Base-by-base conservation (phyloP, 1,140 invertebrate genomes). In the Papilio polytes region DNA sequence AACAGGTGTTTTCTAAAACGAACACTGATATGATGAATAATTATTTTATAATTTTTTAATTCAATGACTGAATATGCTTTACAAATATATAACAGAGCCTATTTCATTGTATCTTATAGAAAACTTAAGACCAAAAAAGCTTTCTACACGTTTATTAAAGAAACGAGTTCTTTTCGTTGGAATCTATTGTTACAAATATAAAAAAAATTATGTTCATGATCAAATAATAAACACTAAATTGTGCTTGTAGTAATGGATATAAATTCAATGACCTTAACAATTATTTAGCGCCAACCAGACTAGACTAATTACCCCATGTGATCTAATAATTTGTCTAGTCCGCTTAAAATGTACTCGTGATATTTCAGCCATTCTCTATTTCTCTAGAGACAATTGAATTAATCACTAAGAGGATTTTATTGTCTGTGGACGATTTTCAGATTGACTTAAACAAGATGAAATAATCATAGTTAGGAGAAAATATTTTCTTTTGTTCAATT, bases 231-330 rank as follows among this genome's bases (percentile, higher is more conserved):
- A 9, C 20, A 12, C 22, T 26, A 12, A 63, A 63, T 63, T 12
- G 22, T 26, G 12, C 10, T 63, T 63, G 10, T 20, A 20, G 53
- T 20, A 8, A 56, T n/a, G n/a, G 7, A 20, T 2, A 56, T 56
- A 56, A 56, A 63, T 63, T 63, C 3, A 13, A 63, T 63, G 59
- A 26, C 59, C 59, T 63, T 63, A 56, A 56, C 59, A 63, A 63
- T 63, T 63, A 22, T 2, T 63, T 63, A 63, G 59, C 22, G 59
- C 59, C 59, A 22, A 9, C 56, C 56, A 63, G 59, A 26, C 59
- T 63, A 63, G 59, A 63, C 59, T 63, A 63, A 63, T 13, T 22
- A 63, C 59, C 59, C 59, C 59, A 63, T 63, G 59, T 13, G 20
- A 63, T 63, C 59, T 26, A 63, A 63, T 63, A 22, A 63, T 63